These are phyloP conservation scores for Malaclemys terrapin DNA, from an alignment of 2,113 vertebrate species.

Conservation along the genomic window DNA sequence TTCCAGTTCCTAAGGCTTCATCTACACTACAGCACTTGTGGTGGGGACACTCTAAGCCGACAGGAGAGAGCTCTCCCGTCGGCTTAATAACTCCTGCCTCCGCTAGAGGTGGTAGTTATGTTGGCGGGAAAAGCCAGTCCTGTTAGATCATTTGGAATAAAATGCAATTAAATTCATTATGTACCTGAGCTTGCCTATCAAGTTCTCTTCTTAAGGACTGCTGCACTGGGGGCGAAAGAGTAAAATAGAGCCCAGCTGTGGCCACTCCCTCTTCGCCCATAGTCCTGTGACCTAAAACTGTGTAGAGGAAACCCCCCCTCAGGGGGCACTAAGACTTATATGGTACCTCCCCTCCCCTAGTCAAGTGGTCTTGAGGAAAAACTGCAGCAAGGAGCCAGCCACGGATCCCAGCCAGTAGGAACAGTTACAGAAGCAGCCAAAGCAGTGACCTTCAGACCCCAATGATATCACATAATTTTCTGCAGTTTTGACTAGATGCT, in stretches of 20 bases:
- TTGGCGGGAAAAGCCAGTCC: neutral
- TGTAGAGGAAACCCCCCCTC: neutral
- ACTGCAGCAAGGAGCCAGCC: neutral
- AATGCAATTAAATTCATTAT: neutral
- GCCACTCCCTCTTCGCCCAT: neutral
- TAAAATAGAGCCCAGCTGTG: neutral
- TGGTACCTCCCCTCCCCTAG: neutral
- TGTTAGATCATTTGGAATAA: neutral
- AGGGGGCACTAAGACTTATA: accelerated
- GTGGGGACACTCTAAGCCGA: no score
- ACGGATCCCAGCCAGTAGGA: neutral
- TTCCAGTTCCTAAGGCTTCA: neutral
- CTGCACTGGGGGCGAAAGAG: neutral
- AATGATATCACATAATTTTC: accelerated
- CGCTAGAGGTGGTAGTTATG: no score
- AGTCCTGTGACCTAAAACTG: neutral
- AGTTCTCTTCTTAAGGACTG: neutral
- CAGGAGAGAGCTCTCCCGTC: no score
- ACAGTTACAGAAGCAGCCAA: neutral
- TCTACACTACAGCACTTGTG: no score
- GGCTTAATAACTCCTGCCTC: no score
- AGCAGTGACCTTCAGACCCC: accelerated
- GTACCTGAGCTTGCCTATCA: neutral
- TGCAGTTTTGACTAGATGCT: neutral
- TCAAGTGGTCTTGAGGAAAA: neutral